Evolutionary conservation across 2,888 invertebrate genomes (phyloP).

Genomic region (Polyploca ridens): DNA sequence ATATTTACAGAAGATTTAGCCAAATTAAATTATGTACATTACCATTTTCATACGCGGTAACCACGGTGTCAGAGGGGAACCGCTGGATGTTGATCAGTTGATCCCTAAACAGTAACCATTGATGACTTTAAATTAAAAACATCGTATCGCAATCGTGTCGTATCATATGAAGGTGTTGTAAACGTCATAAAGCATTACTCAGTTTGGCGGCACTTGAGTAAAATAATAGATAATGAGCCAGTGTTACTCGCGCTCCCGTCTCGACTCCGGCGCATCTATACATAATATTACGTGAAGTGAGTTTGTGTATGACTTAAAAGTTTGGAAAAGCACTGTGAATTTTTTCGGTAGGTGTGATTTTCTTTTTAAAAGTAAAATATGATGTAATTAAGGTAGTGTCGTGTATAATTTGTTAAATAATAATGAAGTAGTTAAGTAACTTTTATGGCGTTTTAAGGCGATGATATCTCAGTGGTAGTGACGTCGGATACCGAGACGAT

Average conservation of each 20-base stretch:
- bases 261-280: constrained; percentile 37
- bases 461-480: too few relatives aligned
- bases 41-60: too few relatives aligned
- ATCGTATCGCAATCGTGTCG: constrained; percentile 11
- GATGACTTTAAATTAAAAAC: too few relatives aligned
- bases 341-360: constrained; percentile 3
- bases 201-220: constrained; percentile 31
- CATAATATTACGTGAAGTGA: constrained; percentile 9
- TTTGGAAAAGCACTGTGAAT: neutral
- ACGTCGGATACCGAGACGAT: too few relatives aligned
- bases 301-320: constrained; percentile 12
- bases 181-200: constrained; percentile 31
- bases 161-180: constrained; percentile 25
- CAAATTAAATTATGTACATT: too few relatives aligned
- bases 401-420: too few relatives aligned
- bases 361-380: neutral
- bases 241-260: constrained; percentile 41
- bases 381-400: neutral
- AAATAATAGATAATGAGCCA: constrained; percentile 49
- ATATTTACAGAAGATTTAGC: too few relatives aligned
- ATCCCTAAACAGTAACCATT: too few relatives aligned
- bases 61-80: too few relatives aligned
- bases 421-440: too few relatives aligned
- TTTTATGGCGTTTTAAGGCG: too few relatives aligned
- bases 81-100: too few relatives aligned